phyloP scores from a whole-genome alignment of 2,113 vertebrate species.

The Rutilus rutilus region DNA sequence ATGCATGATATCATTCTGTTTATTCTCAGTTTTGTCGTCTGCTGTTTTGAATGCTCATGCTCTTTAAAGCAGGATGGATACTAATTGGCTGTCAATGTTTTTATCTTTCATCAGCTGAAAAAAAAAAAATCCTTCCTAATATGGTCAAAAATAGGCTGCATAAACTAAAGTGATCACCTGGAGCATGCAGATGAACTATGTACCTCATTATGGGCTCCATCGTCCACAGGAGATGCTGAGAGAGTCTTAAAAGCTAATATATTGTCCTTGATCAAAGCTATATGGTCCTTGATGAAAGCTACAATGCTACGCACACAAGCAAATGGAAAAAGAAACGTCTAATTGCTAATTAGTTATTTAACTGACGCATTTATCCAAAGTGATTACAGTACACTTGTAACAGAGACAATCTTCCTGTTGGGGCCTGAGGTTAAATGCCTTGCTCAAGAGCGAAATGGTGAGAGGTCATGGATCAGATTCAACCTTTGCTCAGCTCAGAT shows the following conservation, averaged over 20 bases:
- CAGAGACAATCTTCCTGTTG: not conserved
- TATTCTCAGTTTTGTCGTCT: too few species aligned
- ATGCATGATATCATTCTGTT: too few species aligned
- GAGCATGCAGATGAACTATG: not conserved
- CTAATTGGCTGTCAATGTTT: too few species aligned
- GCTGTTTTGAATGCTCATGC: too few species aligned
- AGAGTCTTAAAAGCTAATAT: not conserved
- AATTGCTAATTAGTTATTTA: conserved; percentile 8
- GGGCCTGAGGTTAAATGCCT: not conserved
- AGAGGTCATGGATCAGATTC: not conserved
- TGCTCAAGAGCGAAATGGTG: not conserved
- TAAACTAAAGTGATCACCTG: not conserved
- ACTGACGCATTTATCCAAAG: not conserved
- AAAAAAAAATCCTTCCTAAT: not conserved
- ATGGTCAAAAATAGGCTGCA: not conserved
- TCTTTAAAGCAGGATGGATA: too few species aligned
- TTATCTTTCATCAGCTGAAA: too few species aligned
- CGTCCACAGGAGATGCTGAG: not conserved
- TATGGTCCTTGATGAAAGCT: not conserved
- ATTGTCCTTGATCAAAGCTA: not conserved
- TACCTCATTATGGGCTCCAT: not conserved
- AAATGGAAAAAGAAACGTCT: conserved; percentile 8
- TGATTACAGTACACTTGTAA: not conserved
- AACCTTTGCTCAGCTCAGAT: not conserved
- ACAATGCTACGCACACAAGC: not conserved